These are phyloP conservation scores for Premnoplex brunnescens DNA, from an alignment of 2,797 vertebrate genomes.

Conservation along the genomic window DNA sequence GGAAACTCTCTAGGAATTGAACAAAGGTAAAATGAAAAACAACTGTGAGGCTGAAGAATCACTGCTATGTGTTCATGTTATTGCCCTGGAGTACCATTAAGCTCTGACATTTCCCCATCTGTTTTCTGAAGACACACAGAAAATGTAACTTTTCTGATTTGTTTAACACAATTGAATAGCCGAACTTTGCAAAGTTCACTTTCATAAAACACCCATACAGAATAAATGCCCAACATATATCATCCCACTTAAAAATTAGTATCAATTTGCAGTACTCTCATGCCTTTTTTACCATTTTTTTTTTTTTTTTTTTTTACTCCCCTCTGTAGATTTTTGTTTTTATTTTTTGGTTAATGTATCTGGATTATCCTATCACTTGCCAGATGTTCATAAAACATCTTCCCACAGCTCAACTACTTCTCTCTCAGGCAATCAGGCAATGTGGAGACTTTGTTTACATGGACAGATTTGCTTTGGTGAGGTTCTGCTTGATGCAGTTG, in stretches of 20 bases:
- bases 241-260: not conserved
- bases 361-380: not conserved
- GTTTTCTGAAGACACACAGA: not conserved
- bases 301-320: too few relatives aligned
- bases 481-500: not conserved
- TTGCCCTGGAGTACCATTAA: not conserved
- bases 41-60: not conserved
- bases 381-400: not conserved
- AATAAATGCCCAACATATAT: not conserved
- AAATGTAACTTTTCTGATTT: not conserved
- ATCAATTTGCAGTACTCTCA: not conserved
- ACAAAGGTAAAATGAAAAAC: not conserved
- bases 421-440: not conserved
- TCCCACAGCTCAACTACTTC: not conserved
- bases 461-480: not conserved
- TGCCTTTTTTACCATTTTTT: not conserved
- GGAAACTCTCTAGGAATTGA: rapidly evolving
- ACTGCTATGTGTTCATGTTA: not conserved
- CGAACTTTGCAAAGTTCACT: not conserved
- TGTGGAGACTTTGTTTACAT: not conserved
- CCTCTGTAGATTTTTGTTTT: not conserved
- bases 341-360: not conserved
- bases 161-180: not conserved
- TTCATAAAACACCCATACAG: not conserved
- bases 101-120: not conserved